phyloP scores from a whole-genome alignment of 2,113 vertebrate species.

The Urocynchramus pylzowi region DNA sequence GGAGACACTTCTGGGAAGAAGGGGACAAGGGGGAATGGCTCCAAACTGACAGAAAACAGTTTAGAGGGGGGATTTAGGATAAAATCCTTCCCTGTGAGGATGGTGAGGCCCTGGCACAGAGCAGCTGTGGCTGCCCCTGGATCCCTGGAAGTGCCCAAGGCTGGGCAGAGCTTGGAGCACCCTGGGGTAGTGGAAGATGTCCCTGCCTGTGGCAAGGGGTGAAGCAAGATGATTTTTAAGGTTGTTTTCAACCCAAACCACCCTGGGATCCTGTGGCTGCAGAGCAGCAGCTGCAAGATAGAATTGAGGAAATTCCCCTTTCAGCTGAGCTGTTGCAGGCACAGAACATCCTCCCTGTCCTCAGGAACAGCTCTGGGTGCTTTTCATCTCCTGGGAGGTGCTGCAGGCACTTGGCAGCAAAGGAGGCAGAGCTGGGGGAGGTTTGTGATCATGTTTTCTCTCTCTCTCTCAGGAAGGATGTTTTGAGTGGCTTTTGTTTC shows the following conservation, averaged over 20 bases:
- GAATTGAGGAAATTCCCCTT: neutral
- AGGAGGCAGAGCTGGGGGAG: neutral
- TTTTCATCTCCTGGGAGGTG: neutral
- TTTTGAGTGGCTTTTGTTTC: neutral
- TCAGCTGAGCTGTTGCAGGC: neutral
- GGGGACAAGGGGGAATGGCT: neutral
- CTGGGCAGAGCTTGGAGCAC: rapidly evolving
- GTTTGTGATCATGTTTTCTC: neutral
- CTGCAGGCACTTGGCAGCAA: neutral
- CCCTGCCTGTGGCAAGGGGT: neutral
- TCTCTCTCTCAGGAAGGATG: neutral
- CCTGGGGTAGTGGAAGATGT: rapidly evolving
- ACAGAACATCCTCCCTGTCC: neutral
- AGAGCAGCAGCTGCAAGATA: neutral
- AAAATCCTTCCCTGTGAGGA: neutral
- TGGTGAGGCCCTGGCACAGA: neutral
- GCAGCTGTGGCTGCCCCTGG: neutral
- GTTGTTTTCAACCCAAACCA: neutral
- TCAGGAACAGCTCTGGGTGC: neutral
- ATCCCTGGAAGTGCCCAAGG: neutral
- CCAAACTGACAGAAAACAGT: neutral
- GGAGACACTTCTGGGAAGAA: neutral
- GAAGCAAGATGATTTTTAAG: neutral
- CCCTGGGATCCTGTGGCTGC: neutral
- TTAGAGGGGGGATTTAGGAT: neutral